Evolutionary conservation across 2,888 invertebrate species (phyloP).

Genomic region (Drosophila monieri): DNA sequence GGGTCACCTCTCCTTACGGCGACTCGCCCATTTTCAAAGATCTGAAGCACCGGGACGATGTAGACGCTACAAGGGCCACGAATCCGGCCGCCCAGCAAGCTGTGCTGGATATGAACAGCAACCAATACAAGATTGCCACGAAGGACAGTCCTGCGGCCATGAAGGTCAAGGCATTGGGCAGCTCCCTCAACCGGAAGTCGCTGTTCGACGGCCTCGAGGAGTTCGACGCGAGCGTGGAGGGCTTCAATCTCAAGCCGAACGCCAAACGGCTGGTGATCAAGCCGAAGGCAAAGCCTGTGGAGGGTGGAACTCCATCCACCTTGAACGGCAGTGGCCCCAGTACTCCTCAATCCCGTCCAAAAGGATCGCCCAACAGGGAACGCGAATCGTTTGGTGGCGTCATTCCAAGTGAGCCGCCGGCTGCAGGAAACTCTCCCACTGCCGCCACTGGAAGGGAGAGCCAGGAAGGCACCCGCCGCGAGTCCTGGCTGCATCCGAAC

Average conservation of each 20-base stretch:
- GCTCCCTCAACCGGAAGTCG: constrained; percentile 85
- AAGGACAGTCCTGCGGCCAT: constrained; percentile 85
- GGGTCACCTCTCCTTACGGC: constrained; percentile 93
- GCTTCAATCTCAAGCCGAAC: constrained; percentile 86
- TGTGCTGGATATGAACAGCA: constrained; percentile 85
- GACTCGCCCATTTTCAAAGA: constrained; percentile 94
- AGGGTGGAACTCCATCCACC: neutral
- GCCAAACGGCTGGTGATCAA: constrained; percentile 91
- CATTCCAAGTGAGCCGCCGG: constrained; percentile 32
- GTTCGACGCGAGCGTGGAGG: constrained; percentile 88
- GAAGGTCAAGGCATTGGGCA: constrained; percentile 83
- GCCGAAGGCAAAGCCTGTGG: constrained; percentile 82
- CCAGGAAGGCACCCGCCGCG: constrained; percentile 73
- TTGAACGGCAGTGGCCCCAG: constrained; percentile 9
- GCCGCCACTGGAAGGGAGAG: constrained; percentile 4
- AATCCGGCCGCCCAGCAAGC: constrained; percentile 90
- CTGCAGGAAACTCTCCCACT: constrained; percentile 5
- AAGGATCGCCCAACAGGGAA: constrained; percentile 29
- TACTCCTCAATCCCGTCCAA: constrained; percentile 18
- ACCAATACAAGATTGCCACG: constrained; percentile 86
- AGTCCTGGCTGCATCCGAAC: constrained; percentile 83
- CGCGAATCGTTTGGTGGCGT: constrained; percentile 51
- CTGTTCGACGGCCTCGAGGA: constrained; percentile 95
- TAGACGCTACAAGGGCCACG: constrained; percentile 88
- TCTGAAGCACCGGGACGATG: constrained; percentile 85